Base-by-base conservation (phyloP, 1,140 invertebrate species). In the Atta cephalotes region DNA sequence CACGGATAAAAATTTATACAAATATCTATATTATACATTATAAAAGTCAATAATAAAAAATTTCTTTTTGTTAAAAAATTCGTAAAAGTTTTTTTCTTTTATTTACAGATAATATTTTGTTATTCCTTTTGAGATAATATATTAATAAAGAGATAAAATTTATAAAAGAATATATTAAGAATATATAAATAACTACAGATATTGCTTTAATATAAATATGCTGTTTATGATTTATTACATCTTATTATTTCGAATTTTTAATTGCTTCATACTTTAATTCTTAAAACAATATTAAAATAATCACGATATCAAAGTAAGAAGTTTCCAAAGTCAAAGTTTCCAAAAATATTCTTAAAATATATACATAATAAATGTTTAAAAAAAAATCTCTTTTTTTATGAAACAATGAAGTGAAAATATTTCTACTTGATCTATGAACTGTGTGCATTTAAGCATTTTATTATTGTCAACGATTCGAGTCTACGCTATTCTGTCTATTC, bases 241-340 rank as follows among this genome's bases (percentile, higher is more conserved):
- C 1, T 35, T 63, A 12, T 63, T 28, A 53, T 12, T 72, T 72
- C 3, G 18, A 72, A 53, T 56, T 72, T 25, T 72, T 70, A 71
- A 71, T 71, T 10, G 1, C 21, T 28, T 71, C 14, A 53, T 21
- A 70, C 18, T 71, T 71, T 56, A 72, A 72, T 72, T 71, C 18
- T 4, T 3, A 51, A 9, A 53, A 31, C 25, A n/a, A 21, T 25
- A 10, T 12, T 56, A 56, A 72, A 35, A 68, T n/a, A n/a, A 21
- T 12, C 6, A 3, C 25, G 28, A 10, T 25, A n/a, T 72, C 3
- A 72, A 56, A 39, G 3, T 77, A n/a, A 53, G 35, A 39, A 39
- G 6, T 7, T 0, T 35, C 7, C 3, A 31, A 53, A 53, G 2
- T 77, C 6, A 5, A 77, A 45, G 60, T 1, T 18, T 21, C n/a